Base-by-base conservation (phyloP, 2,113 vertebrate genomes). In the Falco punctatus region DNA sequence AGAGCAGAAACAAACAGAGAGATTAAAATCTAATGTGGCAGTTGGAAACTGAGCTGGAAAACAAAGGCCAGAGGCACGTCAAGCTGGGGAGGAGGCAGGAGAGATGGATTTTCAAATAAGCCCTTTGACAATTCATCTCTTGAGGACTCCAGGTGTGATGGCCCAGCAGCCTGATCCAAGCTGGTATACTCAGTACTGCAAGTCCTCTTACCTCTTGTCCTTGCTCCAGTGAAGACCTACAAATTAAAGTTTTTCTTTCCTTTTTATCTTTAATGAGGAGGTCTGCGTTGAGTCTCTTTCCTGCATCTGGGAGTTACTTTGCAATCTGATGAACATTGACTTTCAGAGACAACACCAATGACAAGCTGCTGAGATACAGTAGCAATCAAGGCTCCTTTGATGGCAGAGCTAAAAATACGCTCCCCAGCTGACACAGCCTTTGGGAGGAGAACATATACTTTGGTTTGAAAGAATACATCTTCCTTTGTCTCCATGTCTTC, bases 351-450 rank as follows among this genome's bases (percentile, higher is more conserved):
- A 6, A 91, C 81, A 93, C 94, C 91, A 96, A 14, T 91, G 81
- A 94, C 10, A 46, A 95, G 71, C 91, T 93, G 81, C 80, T 94
- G 88, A 95, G 91, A 97, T 94, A 90, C 88, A 84, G 85, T 88
- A 94, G 90, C 94, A 97, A 97, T 98, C 96, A 96, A 96, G 92
- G 24, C 81, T 96, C 58, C 81, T 97, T 97, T 97, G 92, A 97
- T 93, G 78, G 91, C 40, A 84, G 92, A 90, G 92, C 96, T 97
- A 98, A 97, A 98, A 97, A 98, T 97, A 96, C 0, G 7, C 78
- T 93, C 58, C 51, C 57, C 86, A 94, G 91, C 94, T 96, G 96
- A 95, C 94, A 87, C 16, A 92, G 81, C 58, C 75, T 95, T 81
- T 48, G 66, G 28, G 32, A 95, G 42, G 58, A 95, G 93, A 96